Conservation (phyloP, 1,140 invertebrate genomes). For the Philotrypesis tridentata region DNA sequence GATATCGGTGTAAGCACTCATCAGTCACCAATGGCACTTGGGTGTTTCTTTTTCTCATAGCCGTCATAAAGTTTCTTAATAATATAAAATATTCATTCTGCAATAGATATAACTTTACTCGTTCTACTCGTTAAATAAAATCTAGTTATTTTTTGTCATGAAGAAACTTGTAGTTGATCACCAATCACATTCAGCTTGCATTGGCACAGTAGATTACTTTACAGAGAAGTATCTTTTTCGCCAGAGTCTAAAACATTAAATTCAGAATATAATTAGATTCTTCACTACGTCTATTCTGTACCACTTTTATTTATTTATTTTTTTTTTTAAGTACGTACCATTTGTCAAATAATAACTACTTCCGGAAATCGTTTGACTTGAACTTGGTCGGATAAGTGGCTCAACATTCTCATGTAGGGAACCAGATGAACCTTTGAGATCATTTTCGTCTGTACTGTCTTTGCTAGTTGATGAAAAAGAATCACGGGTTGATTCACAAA, state of each 20-base stretch:
- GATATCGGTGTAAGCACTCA: neutral
- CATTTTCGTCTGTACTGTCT: slow-evolving; percentile 52
- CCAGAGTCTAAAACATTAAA: slow-evolving; percentile 47
- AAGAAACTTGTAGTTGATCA: neutral
- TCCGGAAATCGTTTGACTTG: slow-evolving; percentile 48
- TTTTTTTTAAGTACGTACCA: neutral
- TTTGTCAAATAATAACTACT: slow-evolving; percentile 50
- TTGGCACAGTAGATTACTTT: slow-evolving; percentile 15
- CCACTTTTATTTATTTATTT: no score
- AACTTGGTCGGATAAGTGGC: slow-evolving; percentile 56
- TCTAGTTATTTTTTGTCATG: neutral
- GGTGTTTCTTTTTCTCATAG: slow-evolving; percentile 29
- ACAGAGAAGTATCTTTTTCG: slow-evolving; percentile 56
- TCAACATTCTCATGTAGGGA: slow-evolving; percentile 62
- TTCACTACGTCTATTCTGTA: no score
- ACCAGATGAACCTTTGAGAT: slow-evolving; percentile 54
- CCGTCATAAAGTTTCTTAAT: neutral
- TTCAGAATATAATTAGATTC: neutral
- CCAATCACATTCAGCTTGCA: neutral
- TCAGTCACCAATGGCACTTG: slow-evolving; percentile 38
- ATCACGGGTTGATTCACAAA: slow-evolving; percentile 50
- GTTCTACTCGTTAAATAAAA: neutral
- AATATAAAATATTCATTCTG: slow-evolving; percentile 13
- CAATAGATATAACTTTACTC: neutral
- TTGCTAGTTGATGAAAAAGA: slow-evolving; percentile 49